Conservation (phyloP, 2,888 invertebrate species). For the Pemphredon lugubris region DNA sequence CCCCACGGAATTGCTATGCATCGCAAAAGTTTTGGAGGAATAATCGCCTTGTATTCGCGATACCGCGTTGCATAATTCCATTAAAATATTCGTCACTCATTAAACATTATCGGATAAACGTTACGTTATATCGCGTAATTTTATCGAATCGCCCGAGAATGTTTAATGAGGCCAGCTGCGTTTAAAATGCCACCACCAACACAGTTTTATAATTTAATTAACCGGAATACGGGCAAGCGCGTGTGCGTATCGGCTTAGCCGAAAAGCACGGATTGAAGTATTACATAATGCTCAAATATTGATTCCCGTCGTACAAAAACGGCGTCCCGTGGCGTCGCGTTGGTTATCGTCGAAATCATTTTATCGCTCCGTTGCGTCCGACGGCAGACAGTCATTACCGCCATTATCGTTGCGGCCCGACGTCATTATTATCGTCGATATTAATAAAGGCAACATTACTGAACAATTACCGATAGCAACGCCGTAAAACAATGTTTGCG, state of each 20-base stretch:
- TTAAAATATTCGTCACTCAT: conserved; percentile 2
- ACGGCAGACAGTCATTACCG: conserved; percentile 50
- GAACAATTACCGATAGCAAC: conserved; percentile 49
- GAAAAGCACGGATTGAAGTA: background rate
- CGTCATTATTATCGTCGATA: conserved; percentile 53
- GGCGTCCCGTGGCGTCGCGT: conserved; percentile 3
- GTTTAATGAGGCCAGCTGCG: conserved; percentile 1
- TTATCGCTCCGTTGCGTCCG: conserved; percentile 31
- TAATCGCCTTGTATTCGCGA: background rate
- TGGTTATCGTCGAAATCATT: conserved; percentile 57
- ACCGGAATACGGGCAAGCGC: too few species aligned
- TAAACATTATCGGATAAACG: background rate
- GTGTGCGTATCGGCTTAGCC: background rate
- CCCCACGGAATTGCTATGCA: background rate
- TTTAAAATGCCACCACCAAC: background rate
- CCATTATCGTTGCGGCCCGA: conserved; percentile 56
- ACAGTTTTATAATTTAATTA: conserved; percentile 36
- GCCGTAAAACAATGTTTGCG: conserved; percentile 47
- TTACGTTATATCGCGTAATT: background rate
- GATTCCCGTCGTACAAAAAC: conserved; percentile 57
- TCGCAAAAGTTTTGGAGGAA: background rate
- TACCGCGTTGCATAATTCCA: background rate
- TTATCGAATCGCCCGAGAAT: conserved; percentile 26
- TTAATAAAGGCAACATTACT: conserved; percentile 60
- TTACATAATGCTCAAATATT: conserved; percentile 46